phyloP scores from a whole-genome alignment of 2,888 invertebrate species.

The Macaria notata region DNA sequence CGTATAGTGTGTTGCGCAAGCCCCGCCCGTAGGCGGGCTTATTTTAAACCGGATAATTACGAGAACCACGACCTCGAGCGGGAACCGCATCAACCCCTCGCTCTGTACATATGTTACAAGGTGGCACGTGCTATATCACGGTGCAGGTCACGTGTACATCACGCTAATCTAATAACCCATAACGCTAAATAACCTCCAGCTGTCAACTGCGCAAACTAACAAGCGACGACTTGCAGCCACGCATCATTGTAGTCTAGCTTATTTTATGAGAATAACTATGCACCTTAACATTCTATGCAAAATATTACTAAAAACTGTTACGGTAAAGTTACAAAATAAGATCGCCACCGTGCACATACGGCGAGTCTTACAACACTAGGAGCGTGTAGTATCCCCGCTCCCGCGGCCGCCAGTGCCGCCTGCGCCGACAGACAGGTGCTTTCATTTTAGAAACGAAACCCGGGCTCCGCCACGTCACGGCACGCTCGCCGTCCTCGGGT shows the following conservation, averaged over 20 bases:
- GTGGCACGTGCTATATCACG: conserved; percentile 52
- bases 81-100: conserved; percentile 44
- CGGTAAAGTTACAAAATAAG: no score
- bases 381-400: conserved; percentile 39
- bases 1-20: conserved; percentile 78
- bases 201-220: conserved; percentile 22
- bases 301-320: no score
- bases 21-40: conserved; percentile 74
- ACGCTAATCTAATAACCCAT: conserved; percentile 45
- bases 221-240: not conserved
- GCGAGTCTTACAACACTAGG: conserved; percentile 27
- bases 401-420: conserved; percentile 38
- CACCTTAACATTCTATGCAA: no score
- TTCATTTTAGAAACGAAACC: conserved; percentile 59
- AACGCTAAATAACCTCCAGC: conserved; percentile 47
- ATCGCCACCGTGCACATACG: no score
- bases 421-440: conserved; percentile 44
- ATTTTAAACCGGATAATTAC: conserved; percentile 74
- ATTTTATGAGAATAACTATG: no score
- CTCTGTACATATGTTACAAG: conserved; percentile 43
- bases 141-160: conserved; percentile 53
- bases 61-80: conserved; percentile 51
- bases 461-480: conserved; percentile 46
- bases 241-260: conserved; percentile 3
- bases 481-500: conserved; percentile 36